These are phyloP conservation scores for Torymus aiolomorphi DNA, from an alignment of 2,888 invertebrate species.

Conservation along the genomic window DNA sequence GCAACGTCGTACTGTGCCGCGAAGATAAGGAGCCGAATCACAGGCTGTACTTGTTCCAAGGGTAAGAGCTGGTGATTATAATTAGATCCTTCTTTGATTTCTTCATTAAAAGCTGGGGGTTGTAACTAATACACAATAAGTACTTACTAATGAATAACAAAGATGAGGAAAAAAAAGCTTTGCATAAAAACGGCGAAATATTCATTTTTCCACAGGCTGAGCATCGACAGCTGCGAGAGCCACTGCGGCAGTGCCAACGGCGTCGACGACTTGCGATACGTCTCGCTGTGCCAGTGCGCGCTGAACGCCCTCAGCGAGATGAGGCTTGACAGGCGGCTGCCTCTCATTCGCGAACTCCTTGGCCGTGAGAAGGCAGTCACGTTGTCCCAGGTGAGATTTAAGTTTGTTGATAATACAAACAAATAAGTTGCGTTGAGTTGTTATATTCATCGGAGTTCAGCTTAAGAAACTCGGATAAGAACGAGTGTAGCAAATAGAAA, in stretches of 20 bases:
- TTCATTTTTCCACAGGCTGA: conserved; percentile 77
- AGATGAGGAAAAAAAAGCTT: too few species aligned
- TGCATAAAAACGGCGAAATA: neutral
- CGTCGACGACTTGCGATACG: conserved; percentile 78
- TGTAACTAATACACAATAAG: too few species aligned
- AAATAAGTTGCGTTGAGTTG: too few species aligned
- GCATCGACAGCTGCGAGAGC: conserved; percentile 81
- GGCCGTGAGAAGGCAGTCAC: conserved; percentile 82
- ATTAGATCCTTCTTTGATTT: conserved; percentile 1
- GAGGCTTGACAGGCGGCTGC: conserved; percentile 82
- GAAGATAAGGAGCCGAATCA: conserved; percentile 82
- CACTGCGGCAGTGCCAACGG: conserved; percentile 65
- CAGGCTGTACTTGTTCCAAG: conserved; percentile 85
- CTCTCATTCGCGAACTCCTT: conserved; percentile 83
- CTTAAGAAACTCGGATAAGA: too few species aligned
- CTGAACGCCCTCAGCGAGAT: conserved; percentile 82
- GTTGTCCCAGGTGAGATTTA: conserved; percentile 80
- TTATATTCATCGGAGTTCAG: too few species aligned
- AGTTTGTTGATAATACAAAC: too few species aligned
- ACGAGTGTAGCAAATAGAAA: too few species aligned
- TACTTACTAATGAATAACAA: too few species aligned
- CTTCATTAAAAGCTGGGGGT: conserved; percentile 9
- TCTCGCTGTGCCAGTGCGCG: conserved; percentile 88
- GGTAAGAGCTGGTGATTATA: conserved; percentile 77
- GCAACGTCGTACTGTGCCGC: conserved; percentile 84